Evolutionary conservation across 2,888 invertebrate species (phyloP), one percentile per base, ranked within the genome.

Genomic region (Coelinius sp.): DNA sequence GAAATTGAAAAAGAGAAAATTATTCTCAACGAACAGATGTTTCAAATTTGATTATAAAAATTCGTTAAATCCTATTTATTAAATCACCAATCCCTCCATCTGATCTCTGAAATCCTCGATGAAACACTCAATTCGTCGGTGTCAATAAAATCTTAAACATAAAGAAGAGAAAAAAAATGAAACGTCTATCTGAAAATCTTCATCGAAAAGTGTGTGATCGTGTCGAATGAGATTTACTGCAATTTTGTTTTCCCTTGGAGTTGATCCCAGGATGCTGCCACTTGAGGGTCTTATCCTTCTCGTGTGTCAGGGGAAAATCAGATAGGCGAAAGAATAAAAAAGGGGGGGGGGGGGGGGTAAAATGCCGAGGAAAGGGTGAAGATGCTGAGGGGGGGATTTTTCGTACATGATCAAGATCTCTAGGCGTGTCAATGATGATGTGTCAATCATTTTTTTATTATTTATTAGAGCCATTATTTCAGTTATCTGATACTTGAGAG

Each of bases 391-490:
- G 49, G 49, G 27, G 12, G 0, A 35, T 17, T 49, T 31, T 66
- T 20, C 12, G 27, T 10, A 49, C 27, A 14, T 25, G 27, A 66
- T 66, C 49, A 6, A 66, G 49, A 66, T 52, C 35, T 20, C 7
- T 27, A 27, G 52, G 52, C 66, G 66, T 66, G 65, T 10, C 31
- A 12, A 20, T n/a, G 66, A 49, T 66, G 27, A 66, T 66, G 52
- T 35, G 27, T 66, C 66, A 52, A 66, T 66, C 20, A 44, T 25
- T 25, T 65, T 65, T 49, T 38, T 17, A 31, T 31, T 35, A 59
- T 59, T 59, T 59, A 59, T 31, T 31, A 6, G 7, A 17, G 27
- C 7, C 27, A 27, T 31, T 35, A 31, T 31, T 59, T 27, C 7
- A 7, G n/a, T 3, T 27, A n/a, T 56, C n/a, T 17, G 12, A 12